Evolutionary conservation across 2,888 invertebrate genomes (phyloP).

Genomic region (Cyrtodaria siliqua): DNA sequence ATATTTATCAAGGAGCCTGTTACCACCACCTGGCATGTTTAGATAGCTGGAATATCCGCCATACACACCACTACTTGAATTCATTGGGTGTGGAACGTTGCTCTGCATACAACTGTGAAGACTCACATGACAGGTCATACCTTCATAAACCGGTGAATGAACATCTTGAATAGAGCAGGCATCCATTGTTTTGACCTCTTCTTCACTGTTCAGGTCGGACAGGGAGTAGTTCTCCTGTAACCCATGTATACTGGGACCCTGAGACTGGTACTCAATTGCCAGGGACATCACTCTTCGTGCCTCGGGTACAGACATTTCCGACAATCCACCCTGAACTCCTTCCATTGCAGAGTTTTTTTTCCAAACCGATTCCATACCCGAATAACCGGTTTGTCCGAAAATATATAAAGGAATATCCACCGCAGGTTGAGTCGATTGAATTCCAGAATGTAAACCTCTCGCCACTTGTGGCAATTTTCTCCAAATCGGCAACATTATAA

Average conservation of each 20-base stretch:
- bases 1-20: conserved; percentile 50
- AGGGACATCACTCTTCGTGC: not conserved
- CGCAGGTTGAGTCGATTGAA: too few species aligned
- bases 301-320: too few species aligned
- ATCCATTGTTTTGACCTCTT: not conserved
- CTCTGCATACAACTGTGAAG: conserved; percentile 50
- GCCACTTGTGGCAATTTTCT: too few species aligned
- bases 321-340: too few species aligned
- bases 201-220: not conserved
- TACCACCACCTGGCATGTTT: conserved; percentile 47
- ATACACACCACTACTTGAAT: not conserved
- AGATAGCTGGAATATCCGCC: conserved; percentile 48
- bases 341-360: too few species aligned
- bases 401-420: too few species aligned
- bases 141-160: conserved; percentile 36
- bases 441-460: too few species aligned
- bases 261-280: conserved; percentile 36
- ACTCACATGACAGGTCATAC: conserved; percentile 42
- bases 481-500: too few species aligned
- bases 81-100: conserved; percentile 32
- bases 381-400: too few species aligned
- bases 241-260: conserved; percentile 51
- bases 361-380: too few species aligned
- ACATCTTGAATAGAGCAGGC: conserved; percentile 14
- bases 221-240: conserved; percentile 32